Conservation (phyloP, 92 coral and sea anemone genomes). For the Meandrina meandrites region DNA sequence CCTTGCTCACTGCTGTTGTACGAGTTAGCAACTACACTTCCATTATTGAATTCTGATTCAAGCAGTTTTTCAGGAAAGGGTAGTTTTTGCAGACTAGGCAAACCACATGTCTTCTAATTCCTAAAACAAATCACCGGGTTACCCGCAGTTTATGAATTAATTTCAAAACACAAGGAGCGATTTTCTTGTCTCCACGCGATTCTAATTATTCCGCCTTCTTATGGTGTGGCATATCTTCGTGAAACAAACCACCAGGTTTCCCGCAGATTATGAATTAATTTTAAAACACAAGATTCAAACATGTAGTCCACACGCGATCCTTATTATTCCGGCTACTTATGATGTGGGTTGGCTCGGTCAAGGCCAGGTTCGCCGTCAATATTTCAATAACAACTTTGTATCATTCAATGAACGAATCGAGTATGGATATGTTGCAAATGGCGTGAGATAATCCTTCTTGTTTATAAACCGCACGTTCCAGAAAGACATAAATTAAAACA, state of each 20-base stretch:
- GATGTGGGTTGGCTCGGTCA: slow-evolving; percentile 4
- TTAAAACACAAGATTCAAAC: not conserved
- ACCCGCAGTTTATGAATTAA: slow-evolving; percentile 10
- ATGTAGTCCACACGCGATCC: not conserved
- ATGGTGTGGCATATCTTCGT: not conserved
- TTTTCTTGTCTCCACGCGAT: not conserved
- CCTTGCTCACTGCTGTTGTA: not conserved
- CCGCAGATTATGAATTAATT: slow-evolving; percentile 6
- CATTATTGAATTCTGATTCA: not conserved
- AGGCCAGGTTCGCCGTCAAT: slow-evolving; percentile 6
- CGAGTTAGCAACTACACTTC: not conserved
- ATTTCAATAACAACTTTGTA: not conserved
- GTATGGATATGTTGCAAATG: not conserved
- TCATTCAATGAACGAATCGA: not conserved
- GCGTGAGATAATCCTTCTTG: not conserved
- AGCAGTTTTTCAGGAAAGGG: not conserved
- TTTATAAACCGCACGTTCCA: slow-evolving; percentile 6
- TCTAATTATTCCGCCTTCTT: slow-evolving; percentile 3
- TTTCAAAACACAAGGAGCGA: not conserved
- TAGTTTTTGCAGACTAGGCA: not conserved
- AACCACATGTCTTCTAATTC: not conserved
- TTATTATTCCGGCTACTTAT: not conserved
- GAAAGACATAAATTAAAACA: not conserved
- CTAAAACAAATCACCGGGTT: not conserved
- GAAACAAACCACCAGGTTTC: not conserved